Evolutionary conservation across 1,140 invertebrate species (phyloP).

Genomic region (Prorops nasuta): DNA sequence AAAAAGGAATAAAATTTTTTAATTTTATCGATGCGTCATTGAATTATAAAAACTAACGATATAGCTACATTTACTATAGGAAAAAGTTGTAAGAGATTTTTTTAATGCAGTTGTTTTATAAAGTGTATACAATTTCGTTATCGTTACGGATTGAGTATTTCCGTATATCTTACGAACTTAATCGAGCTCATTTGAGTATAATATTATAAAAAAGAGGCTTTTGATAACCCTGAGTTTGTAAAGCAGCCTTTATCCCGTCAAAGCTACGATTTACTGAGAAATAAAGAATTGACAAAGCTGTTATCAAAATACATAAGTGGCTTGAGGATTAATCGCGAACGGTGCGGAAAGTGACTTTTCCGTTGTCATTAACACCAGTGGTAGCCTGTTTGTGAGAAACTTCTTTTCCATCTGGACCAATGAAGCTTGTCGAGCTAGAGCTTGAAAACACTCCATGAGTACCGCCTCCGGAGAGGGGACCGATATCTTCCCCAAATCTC

Average conservation of each 20-base stretch:
- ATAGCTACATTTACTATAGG: too few relatives aligned
- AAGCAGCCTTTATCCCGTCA: not conserved
- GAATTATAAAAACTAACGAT: too few relatives aligned
- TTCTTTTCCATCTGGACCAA: constrained; percentile 62
- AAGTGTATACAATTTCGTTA: too few relatives aligned
- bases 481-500: constrained; percentile 50
- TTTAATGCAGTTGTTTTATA: too few relatives aligned
- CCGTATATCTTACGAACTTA: not conserved
- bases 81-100: too few relatives aligned
- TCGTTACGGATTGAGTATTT: too few relatives aligned
- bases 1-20: too few relatives aligned
- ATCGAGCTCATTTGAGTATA: not conserved
- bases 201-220: not conserved
- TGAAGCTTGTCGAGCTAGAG: constrained; percentile 61
- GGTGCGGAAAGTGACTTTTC: constrained; percentile 64
- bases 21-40: too few relatives aligned
- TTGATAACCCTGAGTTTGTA: not conserved
- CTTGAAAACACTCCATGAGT: constrained; percentile 63
- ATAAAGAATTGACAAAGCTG: too few relatives aligned
- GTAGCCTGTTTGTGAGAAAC: constrained; percentile 59
- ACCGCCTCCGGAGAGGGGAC: constrained; percentile 42
- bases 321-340: constrained; percentile 54
- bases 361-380: constrained; percentile 71
- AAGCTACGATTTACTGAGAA: too few relatives aligned
- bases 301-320: too few relatives aligned